Conservation (phyloP, 2,113 vertebrate species). For the Lichenostomus cassidix region DNA sequence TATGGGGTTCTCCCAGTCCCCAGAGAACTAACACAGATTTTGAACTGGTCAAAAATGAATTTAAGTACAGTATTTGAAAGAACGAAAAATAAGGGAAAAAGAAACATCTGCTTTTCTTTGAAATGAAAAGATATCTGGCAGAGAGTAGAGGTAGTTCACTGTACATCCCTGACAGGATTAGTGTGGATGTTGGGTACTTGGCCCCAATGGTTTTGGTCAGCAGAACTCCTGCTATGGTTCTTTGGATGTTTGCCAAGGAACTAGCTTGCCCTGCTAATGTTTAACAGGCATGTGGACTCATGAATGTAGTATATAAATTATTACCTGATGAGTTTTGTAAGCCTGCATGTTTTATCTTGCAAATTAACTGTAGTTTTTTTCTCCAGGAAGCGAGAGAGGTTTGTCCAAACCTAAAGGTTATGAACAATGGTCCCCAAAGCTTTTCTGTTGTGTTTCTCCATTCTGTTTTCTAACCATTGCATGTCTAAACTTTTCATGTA, state of each 20-base stretch:
- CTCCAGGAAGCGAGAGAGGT: neutral
- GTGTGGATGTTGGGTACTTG: neutral
- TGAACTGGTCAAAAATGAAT: neutral
- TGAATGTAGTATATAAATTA: neutral
- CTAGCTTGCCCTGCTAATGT: neutral
- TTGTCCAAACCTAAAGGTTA: neutral
- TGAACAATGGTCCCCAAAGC: neutral
- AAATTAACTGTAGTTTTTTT: neutral
- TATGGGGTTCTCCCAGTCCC: neutral
- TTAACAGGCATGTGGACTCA: neutral
- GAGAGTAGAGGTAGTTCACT: neutral
- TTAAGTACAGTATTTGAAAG: neutral
- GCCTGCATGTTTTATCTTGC: neutral
- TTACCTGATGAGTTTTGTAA: neutral
- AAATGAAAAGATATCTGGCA: neutral
- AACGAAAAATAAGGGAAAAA: neutral
- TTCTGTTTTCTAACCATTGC: neutral
- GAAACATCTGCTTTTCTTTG: neutral
- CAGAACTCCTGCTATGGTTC: neutral
- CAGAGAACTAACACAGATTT: neutral
- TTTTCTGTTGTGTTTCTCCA: neutral
- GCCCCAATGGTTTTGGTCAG: fast-evolving
- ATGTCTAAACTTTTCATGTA: neutral
- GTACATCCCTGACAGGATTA: neutral
- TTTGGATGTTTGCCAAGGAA: neutral